These are phyloP conservation scores for Nomada fucata DNA, from an alignment of 2,888 invertebrate genomes.

Conservation along the genomic window DNA sequence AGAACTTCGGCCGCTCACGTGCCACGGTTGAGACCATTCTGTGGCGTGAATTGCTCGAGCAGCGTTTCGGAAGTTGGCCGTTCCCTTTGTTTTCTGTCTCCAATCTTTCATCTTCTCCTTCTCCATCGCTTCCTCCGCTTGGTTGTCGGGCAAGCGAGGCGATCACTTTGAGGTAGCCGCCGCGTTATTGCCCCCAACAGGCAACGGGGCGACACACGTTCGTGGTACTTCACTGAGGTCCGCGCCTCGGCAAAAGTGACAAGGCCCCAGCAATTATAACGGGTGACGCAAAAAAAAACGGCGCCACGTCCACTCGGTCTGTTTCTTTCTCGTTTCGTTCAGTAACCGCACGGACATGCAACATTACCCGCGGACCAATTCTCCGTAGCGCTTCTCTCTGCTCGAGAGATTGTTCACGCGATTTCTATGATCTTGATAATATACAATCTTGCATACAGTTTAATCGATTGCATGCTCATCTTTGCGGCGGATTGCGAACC, in stretches of 20 bases:
- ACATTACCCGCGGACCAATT: slow-evolving; percentile 14
- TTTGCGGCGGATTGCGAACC: background rate
- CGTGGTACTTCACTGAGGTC: slow-evolving; percentile 63
- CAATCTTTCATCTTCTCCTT: background rate
- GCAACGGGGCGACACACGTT: slow-evolving; percentile 52
- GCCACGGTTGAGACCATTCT: slow-evolving; percentile 30
- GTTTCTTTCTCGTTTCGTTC: slow-evolving; percentile 40
- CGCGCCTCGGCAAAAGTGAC: slow-evolving; percentile 70
- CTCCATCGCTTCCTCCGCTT: slow-evolving; percentile 19
- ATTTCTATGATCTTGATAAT: slow-evolving; percentile 11
- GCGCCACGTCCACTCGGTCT: slow-evolving; percentile 50
- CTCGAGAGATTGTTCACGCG: background rate
- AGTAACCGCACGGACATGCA: background rate
- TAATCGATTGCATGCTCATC: background rate
- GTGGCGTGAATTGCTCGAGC: slow-evolving; percentile 13
- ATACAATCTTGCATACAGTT: background rate
- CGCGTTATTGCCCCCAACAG: slow-evolving; percentile 22
- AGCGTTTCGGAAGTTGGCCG: slow-evolving; percentile 29
- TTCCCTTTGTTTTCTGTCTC: slow-evolving; percentile 48
- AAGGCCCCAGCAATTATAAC: slow-evolving; percentile 76
- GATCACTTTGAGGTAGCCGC: slow-evolving; percentile 73
- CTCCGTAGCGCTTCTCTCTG: background rate
- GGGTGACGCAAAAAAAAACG: slow-evolving; percentile 73
- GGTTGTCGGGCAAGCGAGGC: slow-evolving; percentile 3
- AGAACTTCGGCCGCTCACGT: slow-evolving; percentile 45